Percentiles rank a stretch among this genome's conserved stretches.
Conservation (phyloP, 2,888 invertebrate genomes). For the Harpalus rufipes region DNA sequence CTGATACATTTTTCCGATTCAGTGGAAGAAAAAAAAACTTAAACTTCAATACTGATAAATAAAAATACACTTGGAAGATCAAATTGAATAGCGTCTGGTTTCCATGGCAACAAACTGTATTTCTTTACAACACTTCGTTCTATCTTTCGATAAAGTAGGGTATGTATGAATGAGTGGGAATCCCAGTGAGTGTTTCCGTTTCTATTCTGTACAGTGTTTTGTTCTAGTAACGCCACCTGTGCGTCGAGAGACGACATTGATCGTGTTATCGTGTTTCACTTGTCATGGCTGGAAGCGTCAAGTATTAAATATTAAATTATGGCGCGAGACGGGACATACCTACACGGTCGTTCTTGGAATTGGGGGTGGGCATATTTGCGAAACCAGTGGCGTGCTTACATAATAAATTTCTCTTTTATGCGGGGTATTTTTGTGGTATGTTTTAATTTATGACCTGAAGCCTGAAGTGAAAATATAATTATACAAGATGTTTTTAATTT, state of each 20-base stretch:
- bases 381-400: constrained; percentile 43
- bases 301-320: constrained; percentile 58
- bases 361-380: constrained; percentile 59
- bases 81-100: not conserved
- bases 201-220: not conserved
- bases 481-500: constrained; percentile 1
- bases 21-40: not conserved
- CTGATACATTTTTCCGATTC: not conserved
- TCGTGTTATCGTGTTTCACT: constrained; percentile 55
- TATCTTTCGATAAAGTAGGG: not conserved
- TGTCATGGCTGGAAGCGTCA: constrained; percentile 41
- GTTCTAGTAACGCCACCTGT: constrained; percentile 31
- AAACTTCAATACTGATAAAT: not conserved
- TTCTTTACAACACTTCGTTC: not conserved
- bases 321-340: constrained; percentile 38
- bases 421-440: not conserved
- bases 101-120: not conserved
- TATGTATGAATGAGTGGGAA: constrained; percentile 20
- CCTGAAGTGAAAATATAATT: not conserved
- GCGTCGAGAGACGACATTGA: constrained; percentile 22
- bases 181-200: not conserved
- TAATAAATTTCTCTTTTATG: constrained; percentile 28
- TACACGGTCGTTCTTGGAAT: constrained; percentile 48
- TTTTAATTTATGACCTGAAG: not conserved
- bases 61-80: not conserved